These are phyloP conservation scores for Mylabris sibirica DNA, from an alignment of 2,888 invertebrate genomes.

Conservation along the genomic window DNA sequence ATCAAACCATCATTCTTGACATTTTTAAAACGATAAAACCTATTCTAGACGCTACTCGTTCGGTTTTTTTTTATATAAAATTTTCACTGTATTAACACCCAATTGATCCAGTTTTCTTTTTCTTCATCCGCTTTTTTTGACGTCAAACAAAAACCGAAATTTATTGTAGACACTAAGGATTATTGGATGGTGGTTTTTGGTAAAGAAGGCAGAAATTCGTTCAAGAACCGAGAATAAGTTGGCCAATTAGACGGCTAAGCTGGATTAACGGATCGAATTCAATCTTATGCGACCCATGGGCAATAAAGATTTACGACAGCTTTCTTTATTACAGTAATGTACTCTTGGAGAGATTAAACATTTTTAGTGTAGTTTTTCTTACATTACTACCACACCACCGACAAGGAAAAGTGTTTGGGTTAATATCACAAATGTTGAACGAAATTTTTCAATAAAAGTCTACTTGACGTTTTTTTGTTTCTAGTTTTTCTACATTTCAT, in stretches of 20 bases:
- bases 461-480: not conserved
- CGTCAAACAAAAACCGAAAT: not conserved
- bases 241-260: constrained; percentile 16
- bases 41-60: not conserved
- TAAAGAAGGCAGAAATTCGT: constrained; percentile 10
- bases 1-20: constrained; percentile 16
- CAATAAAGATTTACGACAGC: constrained; percentile 19
- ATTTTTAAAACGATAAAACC: not conserved
- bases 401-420: not conserved
- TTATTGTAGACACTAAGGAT: not conserved
- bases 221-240: constrained; percentile 16
- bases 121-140: not conserved
- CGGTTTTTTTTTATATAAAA: not conserved
- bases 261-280: constrained; percentile 16
- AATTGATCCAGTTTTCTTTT: no score
- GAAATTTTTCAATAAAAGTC: not conserved
- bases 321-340: constrained; percentile 8
- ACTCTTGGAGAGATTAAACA: constrained; percentile 7
- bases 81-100: not conserved
- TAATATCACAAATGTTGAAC: not conserved
- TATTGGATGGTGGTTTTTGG: constrained; percentile 4
- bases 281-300: constrained; percentile 18
- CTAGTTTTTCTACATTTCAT: not conserved
- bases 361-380: not conserved
- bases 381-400: not conserved